A percentile compares a stretch with the other conserved stretches of the same genome.
Conservation (phyloP, 2,113 vertebrate species). For the Vulpes ferrilata region DNA sequence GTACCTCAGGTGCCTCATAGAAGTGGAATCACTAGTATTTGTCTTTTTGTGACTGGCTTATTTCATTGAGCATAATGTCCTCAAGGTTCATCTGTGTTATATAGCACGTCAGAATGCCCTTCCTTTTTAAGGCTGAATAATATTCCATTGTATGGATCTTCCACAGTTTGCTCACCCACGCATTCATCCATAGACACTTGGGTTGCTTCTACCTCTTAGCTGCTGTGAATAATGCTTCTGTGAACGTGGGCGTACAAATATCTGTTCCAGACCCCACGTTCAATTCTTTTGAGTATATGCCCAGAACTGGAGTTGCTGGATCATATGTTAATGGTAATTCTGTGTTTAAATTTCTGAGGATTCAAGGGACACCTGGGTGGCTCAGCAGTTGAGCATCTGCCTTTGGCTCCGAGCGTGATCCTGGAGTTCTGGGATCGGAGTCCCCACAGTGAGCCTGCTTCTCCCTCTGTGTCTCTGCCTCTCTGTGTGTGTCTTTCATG, state of each 20-base stretch:
- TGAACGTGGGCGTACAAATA: rapidly evolving
- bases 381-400: no score
- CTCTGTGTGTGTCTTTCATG: no score
- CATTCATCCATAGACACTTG: rapidly evolving
- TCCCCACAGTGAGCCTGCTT: no score
- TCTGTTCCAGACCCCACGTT: neutral
- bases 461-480: no score
- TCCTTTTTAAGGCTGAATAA: neutral
- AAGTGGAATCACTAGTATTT: neutral
- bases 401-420: no score
- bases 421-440: no score
- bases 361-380: no score
- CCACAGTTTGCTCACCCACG: rapidly evolving
- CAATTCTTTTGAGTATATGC: rapidly evolving
- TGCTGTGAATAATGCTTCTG: rapidly evolving
- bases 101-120: neutral
- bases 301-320: neutral
- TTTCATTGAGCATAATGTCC: neutral
- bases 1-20: rapidly evolving
- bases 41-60: neutral
- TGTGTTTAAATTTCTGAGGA: neutral
- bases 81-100: rapidly evolving
- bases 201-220: neutral
- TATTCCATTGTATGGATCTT: rapidly evolving
- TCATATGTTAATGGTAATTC: no score